Conservation (phyloP, 2,797 vertebrate species). For the Molothrus aeneus region DNA sequence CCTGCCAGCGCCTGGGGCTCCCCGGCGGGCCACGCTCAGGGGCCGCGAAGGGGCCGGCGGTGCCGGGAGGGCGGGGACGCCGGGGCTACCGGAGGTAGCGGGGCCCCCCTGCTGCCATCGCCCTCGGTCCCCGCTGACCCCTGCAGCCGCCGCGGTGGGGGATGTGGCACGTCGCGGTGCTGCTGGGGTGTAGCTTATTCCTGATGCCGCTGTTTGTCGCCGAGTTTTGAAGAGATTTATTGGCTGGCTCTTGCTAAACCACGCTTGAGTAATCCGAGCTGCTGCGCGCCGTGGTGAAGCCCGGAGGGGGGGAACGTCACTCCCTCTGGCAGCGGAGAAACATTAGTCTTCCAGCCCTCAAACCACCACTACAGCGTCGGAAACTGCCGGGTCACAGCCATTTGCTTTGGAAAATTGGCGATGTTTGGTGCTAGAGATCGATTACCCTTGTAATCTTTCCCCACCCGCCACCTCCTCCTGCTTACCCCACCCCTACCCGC, state of each 20-base stretch:
- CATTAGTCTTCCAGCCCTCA: slow-evolving; percentile 75
- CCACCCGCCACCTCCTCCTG: slow-evolving; percentile 35
- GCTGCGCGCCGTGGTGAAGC: slow-evolving; percentile 78
- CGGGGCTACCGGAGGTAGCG: not conserved
- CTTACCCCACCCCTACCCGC: slow-evolving; percentile 61
- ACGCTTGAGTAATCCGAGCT: slow-evolving; percentile 81
- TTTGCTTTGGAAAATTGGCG: slow-evolving; percentile 80
- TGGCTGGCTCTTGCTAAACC: slow-evolving; percentile 74
- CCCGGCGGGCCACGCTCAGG: not conserved
- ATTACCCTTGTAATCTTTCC: slow-evolving; percentile 72
- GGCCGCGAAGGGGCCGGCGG: not conserved
- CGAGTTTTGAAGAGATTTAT: slow-evolving; percentile 77
- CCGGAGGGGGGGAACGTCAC: slow-evolving; percentile 75
- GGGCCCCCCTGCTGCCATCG: not conserved
- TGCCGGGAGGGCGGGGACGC: not conserved
- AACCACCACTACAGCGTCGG: slow-evolving; percentile 73
- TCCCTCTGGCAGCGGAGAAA: slow-evolving; percentile 74
- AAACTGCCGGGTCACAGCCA: slow-evolving; percentile 80
- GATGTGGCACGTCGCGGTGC: slow-evolving; percentile 28
- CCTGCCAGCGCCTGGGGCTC: not conserved
- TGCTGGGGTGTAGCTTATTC: slow-evolving; percentile 48
- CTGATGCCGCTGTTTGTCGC: slow-evolving; percentile 68
- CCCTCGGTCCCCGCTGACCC: not conserved
- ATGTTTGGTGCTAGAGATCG: slow-evolving; percentile 82
- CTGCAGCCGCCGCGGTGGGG: not conserved